Evolutionary conservation across 2,888 invertebrate genomes (phyloP), one percentile per base, ranked within the genome.

Genomic region (Meghimatium bilineatum): DNA sequence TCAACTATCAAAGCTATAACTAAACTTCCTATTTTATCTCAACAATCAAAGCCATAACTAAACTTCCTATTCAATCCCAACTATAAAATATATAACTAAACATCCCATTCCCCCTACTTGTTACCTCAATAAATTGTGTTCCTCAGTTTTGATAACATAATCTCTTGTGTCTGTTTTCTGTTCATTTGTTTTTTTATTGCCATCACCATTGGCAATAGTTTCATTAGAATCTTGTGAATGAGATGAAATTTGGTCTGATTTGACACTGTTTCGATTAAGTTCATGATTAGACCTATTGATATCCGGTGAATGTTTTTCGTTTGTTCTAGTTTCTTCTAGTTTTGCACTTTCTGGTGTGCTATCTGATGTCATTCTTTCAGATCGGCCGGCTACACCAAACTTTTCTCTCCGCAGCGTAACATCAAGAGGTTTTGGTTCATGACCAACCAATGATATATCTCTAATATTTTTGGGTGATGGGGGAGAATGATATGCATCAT

Each of bases 361-460:
- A 34, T 80, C 80, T 36, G 63, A 60, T n/a, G 60, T 36, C 29
- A 74, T 20, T 20, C 44, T 63, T n/a, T 71, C 66, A 3, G 83
- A 72, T 23, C 44, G 63, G 20, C 83, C 79, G 34, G 72, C 23
- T 44, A 66, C 26, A 26, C 69, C 32, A 63, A 79, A 83, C 36
- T 74, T 49, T 49, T 80, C 84, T 49, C 80, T 74, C 17, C 80
- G 38, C 71, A 75, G 56, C 32, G 76, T 69, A 56, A 84, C 84
- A 56, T 80, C 84, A 14, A 52, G 32, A 74, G 76, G 60, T n/a
- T 44, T 34, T 34, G 67, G 29, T 12, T 84, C 80, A 26, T 74
- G 72, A 26, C 34, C 34, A 38, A 29, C 5, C 23, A 78, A 20
- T n/a, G 52, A n/a, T n/a, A 29, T 17, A 26, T 44, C 56, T 34